Conservation (phyloP, 1,140 invertebrate genomes). For the Meteorus sp. region DNA sequence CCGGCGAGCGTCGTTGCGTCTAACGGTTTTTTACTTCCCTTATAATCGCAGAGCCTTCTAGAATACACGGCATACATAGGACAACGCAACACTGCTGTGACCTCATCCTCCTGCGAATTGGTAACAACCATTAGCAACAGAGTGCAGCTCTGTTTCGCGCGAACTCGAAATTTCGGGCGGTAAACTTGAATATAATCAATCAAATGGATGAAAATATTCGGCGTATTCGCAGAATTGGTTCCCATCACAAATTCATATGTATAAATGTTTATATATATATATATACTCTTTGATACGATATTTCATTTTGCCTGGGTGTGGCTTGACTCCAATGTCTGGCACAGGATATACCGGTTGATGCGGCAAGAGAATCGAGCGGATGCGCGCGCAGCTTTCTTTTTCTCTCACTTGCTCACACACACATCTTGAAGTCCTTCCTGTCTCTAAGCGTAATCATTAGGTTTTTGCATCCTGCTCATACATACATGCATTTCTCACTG, state of each 20-base stretch:
- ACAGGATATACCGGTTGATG: conserved; percentile 40
- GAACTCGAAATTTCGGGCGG: too few species aligned
- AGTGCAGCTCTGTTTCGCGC: too few species aligned
- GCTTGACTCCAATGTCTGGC: conserved; percentile 32
- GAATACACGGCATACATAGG: too few species aligned
- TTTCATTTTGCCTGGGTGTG: conserved; percentile 42
- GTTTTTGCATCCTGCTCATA: background rate
- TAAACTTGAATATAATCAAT: too few species aligned
- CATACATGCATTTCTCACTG: too few species aligned
- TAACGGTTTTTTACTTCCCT: conserved; percentile 41
- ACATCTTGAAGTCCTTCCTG: conserved; percentile 5
- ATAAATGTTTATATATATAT: too few species aligned
- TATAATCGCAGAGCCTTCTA: background rate
- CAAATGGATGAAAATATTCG: too few species aligned
- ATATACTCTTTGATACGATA: conserved; percentile 9
- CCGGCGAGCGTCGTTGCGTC: conserved; percentile 36
- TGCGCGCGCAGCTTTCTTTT: conserved; percentile 46
- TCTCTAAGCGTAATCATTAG: conserved; percentile 7
- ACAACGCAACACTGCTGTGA: too few species aligned
- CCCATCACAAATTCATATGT: too few species aligned
- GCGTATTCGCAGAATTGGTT: too few species aligned
- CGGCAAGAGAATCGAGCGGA: conserved; percentile 49
- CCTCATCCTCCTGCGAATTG: too few species aligned
- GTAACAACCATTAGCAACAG: too few species aligned
- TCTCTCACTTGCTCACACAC: conserved; percentile 22